These are phyloP conservation scores for Diplodus sargus DNA, from an alignment of 2,797 vertebrate genomes.

Conservation along the genomic window DNA sequence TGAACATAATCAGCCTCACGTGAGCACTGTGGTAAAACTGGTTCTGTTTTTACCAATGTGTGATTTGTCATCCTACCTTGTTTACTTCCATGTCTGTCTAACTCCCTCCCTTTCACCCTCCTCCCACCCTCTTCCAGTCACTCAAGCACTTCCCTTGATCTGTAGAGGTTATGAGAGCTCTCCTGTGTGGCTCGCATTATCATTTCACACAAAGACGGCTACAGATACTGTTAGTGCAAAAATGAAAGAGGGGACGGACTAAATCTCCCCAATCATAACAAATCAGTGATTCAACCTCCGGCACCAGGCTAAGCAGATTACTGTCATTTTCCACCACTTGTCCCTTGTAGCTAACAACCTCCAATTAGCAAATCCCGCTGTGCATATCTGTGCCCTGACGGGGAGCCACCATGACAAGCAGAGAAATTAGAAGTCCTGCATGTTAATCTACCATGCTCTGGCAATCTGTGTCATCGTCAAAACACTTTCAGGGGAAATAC, in stretches of 20 bases:
- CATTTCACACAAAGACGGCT: conserved; percentile 76
- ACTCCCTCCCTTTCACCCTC: conserved; percentile 36
- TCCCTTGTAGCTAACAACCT: conserved; percentile 89
- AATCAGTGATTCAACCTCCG: conserved; percentile 84
- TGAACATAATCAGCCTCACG: neutral
- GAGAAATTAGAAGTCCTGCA: conserved; percentile 85
- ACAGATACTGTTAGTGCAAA: conserved; percentile 78
- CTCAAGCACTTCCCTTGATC: conserved; percentile 68
- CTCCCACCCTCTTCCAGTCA: conserved; percentile 48
- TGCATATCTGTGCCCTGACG: conserved; percentile 86
- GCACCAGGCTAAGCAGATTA: conserved; percentile 88
- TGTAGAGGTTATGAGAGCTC: conserved; percentile 69
- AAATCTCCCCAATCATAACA: conserved; percentile 87
- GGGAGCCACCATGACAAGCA: conserved; percentile 87
- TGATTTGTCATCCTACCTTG: conserved; percentile 54
- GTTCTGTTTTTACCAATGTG: conserved; percentile 36
- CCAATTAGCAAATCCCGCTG: conserved; percentile 89
- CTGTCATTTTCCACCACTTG: conserved; percentile 89
- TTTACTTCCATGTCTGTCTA: conserved; percentile 59
- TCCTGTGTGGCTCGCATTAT: conserved; percentile 75
- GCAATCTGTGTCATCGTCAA: conserved; percentile 83
- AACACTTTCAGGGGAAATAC: conserved; percentile 78
- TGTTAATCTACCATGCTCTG: conserved; percentile 85
- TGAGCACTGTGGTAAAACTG: conserved; percentile 32
- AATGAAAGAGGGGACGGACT: conserved; percentile 74